These are phyloP conservation scores for Chymomyza caudatula DNA, from an alignment of 2,888 invertebrate genomes.

Conservation along the genomic window DNA sequence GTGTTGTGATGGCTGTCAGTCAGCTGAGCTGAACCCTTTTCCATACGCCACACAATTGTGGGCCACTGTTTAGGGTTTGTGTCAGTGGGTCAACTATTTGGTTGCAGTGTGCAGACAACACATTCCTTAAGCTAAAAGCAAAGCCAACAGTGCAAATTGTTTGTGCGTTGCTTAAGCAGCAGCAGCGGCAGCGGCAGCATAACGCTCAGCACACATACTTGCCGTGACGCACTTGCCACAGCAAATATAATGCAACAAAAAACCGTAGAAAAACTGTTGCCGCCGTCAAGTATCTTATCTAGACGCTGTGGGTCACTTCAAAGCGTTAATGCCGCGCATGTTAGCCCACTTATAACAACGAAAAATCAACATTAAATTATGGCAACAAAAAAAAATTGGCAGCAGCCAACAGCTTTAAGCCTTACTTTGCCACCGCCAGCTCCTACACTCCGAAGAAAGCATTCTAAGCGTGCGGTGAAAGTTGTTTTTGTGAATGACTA, in stretches of 20 bases:
- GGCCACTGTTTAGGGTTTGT: conserved; percentile 34
- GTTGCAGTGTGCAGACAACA: conserved; percentile 10
- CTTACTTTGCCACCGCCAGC: conserved; percentile 11
- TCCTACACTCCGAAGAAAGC: conserved; percentile 13
- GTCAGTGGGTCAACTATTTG: conserved; percentile 54
- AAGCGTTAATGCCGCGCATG: conserved; percentile 29
- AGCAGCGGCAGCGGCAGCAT: conserved; percentile 16
- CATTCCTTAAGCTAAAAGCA: not conserved
- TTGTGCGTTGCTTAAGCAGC: conserved; percentile 12
- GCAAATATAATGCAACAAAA: not conserved
- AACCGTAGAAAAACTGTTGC: not conserved
- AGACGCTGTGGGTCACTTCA: conserved; percentile 35
- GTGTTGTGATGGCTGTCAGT: conserved; percentile 50
- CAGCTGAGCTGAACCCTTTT: conserved; percentile 14
- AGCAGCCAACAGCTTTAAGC: conserved; percentile 18
- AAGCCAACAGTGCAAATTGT: not conserved
- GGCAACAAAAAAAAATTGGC: conserved; percentile 42
- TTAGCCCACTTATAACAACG: conserved; percentile 63
- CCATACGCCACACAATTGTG: not conserved
- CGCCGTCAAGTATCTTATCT: not conserved
- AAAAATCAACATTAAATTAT: conserved; percentile 66
- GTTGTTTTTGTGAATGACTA: conserved; percentile 60
- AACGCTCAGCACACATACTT: conserved; percentile 61
- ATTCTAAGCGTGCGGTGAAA: conserved; percentile 61
- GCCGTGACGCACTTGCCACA: conserved; percentile 56